Evolutionary conservation across 1,140 invertebrate species (phyloP), one percentile per base, ranked within the genome.

Genomic region (Drosophila watanabei): DNA sequence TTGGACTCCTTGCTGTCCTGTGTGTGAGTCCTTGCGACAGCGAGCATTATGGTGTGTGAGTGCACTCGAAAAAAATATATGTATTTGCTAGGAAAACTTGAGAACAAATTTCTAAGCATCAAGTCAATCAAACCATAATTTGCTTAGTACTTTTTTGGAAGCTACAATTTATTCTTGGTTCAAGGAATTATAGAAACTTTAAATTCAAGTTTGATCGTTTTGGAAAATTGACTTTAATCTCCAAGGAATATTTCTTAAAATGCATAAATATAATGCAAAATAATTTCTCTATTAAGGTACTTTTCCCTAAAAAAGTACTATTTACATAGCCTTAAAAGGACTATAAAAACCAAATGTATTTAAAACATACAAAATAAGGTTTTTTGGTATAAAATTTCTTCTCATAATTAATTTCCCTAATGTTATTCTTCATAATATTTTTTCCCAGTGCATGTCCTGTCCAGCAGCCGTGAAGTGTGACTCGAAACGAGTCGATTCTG

Each of bases 381-480:
- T 37, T 14, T 10, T 43, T 43, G 0, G 5, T 6, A 30, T 0
- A 14, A 4, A 39, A 18, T 52, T 20, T 52, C 14, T 13, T n/a
- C 10, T n/a, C 1, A 0, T 5, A 14, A 13, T 13, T 13, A 37
- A 16, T 16, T 56, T 35, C 0, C 2, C 5, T 9, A 35, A 9
- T 35, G 1, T 14, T 4, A 28, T 9, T 28, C 4, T 28, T 37
- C 5, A 13, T 1, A 14, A 5, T 1, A 41, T 45, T 71, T 70
- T 71, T 33, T 69, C 14, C 7, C 2, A 11, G 68, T 71, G 68
- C 49, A 56, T 54, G 33, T 35, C 54, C 33, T 39, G 49, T 63
- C 60, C 54, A 45, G 60, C 68, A 46, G 60, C 46, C 59, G 48
- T 70, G 68, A 73, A 85, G 82, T 86, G 82, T 79, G 82, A 80